Evolutionary conservation across 2,888 invertebrate genomes (phyloP).

Genomic region (Flexamia atlantica): DNA sequence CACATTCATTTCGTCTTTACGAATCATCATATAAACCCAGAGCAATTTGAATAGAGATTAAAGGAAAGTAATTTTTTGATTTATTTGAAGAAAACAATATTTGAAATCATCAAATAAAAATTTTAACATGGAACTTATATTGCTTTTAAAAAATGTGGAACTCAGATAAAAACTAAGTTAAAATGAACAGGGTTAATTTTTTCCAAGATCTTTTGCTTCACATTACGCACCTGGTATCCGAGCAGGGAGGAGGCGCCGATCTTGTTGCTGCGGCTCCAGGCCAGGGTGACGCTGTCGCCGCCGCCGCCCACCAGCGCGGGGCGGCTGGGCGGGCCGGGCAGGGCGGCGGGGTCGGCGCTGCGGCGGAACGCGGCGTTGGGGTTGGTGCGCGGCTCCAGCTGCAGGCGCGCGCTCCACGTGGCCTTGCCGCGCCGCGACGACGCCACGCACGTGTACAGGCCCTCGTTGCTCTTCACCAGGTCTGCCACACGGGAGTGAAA

Average conservation of each 20-base stretch:
- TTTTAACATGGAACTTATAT: too few species aligned
- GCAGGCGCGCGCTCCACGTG: constrained; percentile 89
- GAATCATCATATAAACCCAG: too few species aligned
- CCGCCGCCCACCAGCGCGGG: constrained; percentile 86
- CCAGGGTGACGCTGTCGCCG: constrained; percentile 86
- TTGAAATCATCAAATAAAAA: too few species aligned
- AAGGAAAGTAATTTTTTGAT: too few species aligned
- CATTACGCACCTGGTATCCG: constrained; percentile 89
- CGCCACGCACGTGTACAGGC: constrained; percentile 89
- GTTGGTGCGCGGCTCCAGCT: constrained; percentile 87
- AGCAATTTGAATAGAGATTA: too few species aligned
- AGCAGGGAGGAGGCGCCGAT: constrained; percentile 90
- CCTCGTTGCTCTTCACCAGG: constrained; percentile 77
- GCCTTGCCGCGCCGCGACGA: constrained; percentile 93
- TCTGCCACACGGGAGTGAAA: too few species aligned
- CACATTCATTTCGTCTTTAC: too few species aligned
- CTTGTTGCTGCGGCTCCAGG: constrained; percentile 91
- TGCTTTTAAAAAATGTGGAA: too few species aligned
- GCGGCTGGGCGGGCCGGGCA: constrained; percentile 90
- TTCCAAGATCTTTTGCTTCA: too few species aligned
- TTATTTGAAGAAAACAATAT: too few species aligned
- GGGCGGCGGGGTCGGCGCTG: constrained; percentile 87
- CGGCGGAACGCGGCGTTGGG: constrained; percentile 89
- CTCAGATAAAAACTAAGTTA: too few species aligned
- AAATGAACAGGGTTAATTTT: too few species aligned